Conservation (phyloP, 2,888 invertebrate genomes). For the Cantharis flavilabris region DNA sequence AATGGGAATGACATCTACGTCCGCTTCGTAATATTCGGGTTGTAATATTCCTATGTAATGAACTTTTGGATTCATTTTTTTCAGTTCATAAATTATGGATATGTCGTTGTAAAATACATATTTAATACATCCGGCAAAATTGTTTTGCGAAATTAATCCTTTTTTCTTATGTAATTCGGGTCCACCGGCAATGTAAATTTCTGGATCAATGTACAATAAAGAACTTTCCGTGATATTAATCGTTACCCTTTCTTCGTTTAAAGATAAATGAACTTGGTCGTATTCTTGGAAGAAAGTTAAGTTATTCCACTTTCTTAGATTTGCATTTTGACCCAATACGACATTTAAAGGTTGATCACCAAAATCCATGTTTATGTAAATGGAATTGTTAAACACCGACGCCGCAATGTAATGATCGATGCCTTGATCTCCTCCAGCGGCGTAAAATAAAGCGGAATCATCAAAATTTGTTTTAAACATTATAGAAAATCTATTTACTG, state of each 20-base stretch:
- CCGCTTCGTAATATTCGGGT: slow-evolving; percentile 81
- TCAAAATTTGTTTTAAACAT: slow-evolving; percentile 91
- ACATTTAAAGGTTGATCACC: slow-evolving; percentile 77
- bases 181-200: slow-evolving; percentile 82
- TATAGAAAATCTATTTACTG: slow-evolving; percentile 83
- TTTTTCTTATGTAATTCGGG: slow-evolving; percentile 82
- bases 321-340: slow-evolving; percentile 69
- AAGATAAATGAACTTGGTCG: slow-evolving; percentile 71
- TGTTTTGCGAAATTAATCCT: slow-evolving; percentile 60
- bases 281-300: slow-evolving; percentile 83
- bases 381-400: slow-evolving; percentile 79
- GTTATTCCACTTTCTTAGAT: slow-evolving; percentile 86
- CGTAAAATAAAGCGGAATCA: slow-evolving; percentile 90
- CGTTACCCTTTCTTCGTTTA: slow-evolving; percentile 73
- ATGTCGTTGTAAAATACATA: slow-evolving; percentile 93
- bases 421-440: slow-evolving; percentile 86
- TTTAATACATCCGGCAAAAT: slow-evolving; percentile 81
- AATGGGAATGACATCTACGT: slow-evolving; percentile 86
- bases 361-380: slow-evolving; percentile 86
- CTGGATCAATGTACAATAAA: slow-evolving; percentile 88
- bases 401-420: slow-evolving; percentile 90
- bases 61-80: slow-evolving; percentile 77
- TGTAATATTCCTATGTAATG: slow-evolving; percentile 64
- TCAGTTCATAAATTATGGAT: slow-evolving; percentile 86
- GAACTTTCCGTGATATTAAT: slow-evolving; percentile 74